phyloP scores from a whole-genome alignment of 2,888 invertebrate genomes.

The Antheraea assamensis region DNA sequence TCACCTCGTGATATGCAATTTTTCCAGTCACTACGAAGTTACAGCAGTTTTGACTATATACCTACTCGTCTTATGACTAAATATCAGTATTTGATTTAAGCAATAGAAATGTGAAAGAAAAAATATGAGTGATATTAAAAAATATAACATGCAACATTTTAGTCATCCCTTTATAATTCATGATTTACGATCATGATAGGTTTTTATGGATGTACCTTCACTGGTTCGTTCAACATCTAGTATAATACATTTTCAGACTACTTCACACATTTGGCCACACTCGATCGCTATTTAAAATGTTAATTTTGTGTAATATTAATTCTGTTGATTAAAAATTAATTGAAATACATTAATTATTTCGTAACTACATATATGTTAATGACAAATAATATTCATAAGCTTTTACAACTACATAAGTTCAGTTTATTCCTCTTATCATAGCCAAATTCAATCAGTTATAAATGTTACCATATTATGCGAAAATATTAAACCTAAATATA shows the following conservation, averaged over 20 bases:
- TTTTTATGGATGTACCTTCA: conserved; percentile 44
- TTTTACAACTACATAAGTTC: background rate
- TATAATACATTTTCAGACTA: conserved; percentile 24
- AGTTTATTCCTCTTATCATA: background rate
- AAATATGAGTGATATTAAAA: background rate
- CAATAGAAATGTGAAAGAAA: background rate
- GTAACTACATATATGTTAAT: no score
- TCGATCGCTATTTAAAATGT: conserved; percentile 34
- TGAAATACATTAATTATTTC: conserved; percentile 22
- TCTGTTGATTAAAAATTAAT: conserved; percentile 21
- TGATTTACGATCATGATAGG: conserved; percentile 38
- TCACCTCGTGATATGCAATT: background rate
- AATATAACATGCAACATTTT: conserved; percentile 36
- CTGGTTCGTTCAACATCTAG: conserved; percentile 28
- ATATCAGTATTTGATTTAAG: background rate
- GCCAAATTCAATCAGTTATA: no score
- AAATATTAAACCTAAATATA: no score
- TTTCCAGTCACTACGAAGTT: background rate
- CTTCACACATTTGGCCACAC: conserved; percentile 26
- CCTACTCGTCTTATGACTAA: background rate
- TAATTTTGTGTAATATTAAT: conserved; percentile 30
- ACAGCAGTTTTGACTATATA: background rate
- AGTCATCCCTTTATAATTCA: conserved; percentile 33
- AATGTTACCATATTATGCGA: no score
- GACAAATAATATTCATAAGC: conserved; percentile 21